Evolutionary conservation across 2,888 invertebrate species (phyloP).

Genomic region (Drosophila buzzatii): DNA sequence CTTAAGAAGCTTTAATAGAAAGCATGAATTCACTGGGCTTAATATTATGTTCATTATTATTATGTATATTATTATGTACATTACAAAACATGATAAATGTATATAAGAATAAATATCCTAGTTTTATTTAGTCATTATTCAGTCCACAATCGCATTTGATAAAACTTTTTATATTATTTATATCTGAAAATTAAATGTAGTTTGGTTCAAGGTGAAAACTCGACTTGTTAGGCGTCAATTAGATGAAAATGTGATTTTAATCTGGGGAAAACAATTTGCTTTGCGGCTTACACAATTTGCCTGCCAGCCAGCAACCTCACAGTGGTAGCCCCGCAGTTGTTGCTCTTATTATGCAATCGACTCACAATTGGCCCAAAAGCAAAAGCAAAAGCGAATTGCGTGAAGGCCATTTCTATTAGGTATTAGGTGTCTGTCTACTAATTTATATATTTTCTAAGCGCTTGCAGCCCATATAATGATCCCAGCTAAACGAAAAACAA

Average conservation of each 20-base stretch:
- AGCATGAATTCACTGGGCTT: no score
- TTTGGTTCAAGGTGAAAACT: slow-evolving; percentile 35
- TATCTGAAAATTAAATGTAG: not conserved
- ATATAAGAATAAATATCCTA: not conserved
- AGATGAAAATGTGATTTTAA: slow-evolving; percentile 41
- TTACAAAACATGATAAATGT: not conserved
- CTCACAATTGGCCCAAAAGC: slow-evolving; percentile 25
- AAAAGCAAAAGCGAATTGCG: slow-evolving; percentile 36
- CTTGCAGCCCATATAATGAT: not conserved
- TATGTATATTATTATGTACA: no score
- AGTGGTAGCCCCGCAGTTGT: slow-evolving; percentile 14
- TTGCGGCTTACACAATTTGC: slow-evolving; percentile 27
- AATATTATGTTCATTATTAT: no score
- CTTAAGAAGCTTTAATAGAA: not conserved
- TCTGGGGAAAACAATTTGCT: slow-evolving; percentile 37
- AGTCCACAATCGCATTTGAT: not conserved
- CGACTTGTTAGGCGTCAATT: slow-evolving; percentile 20
- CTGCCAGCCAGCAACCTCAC: slow-evolving; percentile 10
- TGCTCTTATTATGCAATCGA: slow-evolving; percentile 43
- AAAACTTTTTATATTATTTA: not conserved
- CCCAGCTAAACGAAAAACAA: slow-evolving; percentile 34
- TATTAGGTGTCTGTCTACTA: slow-evolving; percentile 45
- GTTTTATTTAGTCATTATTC: no score
- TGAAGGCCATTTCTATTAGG: slow-evolving; percentile 67
- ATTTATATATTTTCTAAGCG: slow-evolving; percentile 51